Conservation (phyloP, 1,140 invertebrate genomes). For the Aphis craccivora region DNA sequence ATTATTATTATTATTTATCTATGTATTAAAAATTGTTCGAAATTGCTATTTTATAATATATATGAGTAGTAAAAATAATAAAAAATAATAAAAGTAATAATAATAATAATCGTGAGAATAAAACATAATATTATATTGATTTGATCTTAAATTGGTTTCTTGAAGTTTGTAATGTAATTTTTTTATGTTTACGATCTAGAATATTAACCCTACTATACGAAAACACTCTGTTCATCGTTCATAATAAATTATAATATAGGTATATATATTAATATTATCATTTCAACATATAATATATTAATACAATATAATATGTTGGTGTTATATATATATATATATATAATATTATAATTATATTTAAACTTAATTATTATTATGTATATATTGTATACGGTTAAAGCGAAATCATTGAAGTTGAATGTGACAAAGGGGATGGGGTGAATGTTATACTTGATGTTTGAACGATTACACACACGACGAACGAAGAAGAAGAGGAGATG, state of each 20-base stretch:
- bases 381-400: constrained; percentile 5
- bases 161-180: background rate
- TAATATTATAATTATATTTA: constrained; percentile 16
- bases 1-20: background rate
- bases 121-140: constrained; percentile 10
- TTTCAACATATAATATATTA: constrained; percentile 9
- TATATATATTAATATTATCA: constrained; percentile 31
- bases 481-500: background rate
- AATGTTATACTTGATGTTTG: background rate
- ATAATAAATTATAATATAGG: constrained; percentile 19
- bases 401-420: background rate
- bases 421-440: background rate
- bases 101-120: background rate
- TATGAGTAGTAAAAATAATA: background rate
- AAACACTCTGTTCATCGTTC: background rate
- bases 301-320: background rate
- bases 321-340: background rate
- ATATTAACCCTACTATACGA: background rate
- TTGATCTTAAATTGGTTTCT: constrained; percentile 9
- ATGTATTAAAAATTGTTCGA: background rate
- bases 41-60: constrained; percentile 14
- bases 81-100: background rate
- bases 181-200: background rate
- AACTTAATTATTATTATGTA: background rate
- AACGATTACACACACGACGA: constrained; percentile 1